Base-by-base conservation (phyloP, 2,797 vertebrate genomes). In the Octomys mimax region DNA sequence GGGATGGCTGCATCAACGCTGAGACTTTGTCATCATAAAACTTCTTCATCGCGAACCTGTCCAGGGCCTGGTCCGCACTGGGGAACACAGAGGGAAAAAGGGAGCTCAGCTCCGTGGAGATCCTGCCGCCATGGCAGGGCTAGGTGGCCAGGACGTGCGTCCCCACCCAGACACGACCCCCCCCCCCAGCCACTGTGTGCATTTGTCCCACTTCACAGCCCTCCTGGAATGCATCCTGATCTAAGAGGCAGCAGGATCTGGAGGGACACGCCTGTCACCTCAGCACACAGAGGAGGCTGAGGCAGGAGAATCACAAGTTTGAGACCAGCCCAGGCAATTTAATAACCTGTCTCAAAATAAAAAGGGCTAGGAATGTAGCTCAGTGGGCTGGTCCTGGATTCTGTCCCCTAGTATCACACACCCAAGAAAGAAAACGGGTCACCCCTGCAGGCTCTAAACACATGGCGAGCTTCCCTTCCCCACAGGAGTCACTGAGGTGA, bases 1-100 rank as follows among this genome's bases (percentile, higher is more conserved):
- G 99, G 59, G 99, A 99, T 0, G 99, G 99, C 91, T 99, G 99
- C 99, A 99, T 99, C 98, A 99, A 98, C 70, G 99, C 98, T 36
- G 99, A 99, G 96, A 99, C 99, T 98, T 99, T 99, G 98, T 99
- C 99, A 96, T 99, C 99, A 39, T 99, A 99, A 98, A 99, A 99
- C 97, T 99, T 99, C 98, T 99, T 99, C 99, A 99, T 99, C 59
- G 99, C 99, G 87, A 99, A 99, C 97, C 99, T 99, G 98, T 99
- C 99, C 77, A 99, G 98, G 42, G 99, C 99, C 98, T 99, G 99
- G 98, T 99, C 99, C 92, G 99, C 99, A 95, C 99, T 99, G 98
- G 95, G 86, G 98, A 97, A 96, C 96, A 97, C 96, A 4, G 0
- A 24, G 13, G 46, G 28, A 75, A 4, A 31, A 42, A 6, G 54